phyloP scores from a whole-genome alignment of 2,113 vertebrate species.

The Galemys pyrenaicus region DNA sequence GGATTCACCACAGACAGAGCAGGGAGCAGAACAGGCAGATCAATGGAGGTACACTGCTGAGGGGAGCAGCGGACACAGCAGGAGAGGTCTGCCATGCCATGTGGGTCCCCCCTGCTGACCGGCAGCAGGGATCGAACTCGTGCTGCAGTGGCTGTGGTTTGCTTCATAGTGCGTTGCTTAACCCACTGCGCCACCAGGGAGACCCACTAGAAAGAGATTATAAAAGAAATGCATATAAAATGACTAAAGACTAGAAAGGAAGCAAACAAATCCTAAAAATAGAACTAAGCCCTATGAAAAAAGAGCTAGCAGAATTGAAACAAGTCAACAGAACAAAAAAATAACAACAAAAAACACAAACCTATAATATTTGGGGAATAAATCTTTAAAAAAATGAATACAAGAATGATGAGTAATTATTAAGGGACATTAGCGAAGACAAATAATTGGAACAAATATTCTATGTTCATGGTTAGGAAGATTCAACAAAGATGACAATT shows the following conservation, averaged over 20 bases:
- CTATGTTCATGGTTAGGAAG: neutral
- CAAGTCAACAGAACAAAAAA: neutral
- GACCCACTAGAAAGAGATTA: conserved; percentile 38
- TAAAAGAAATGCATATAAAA: conserved; percentile 23
- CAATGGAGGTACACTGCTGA: too few relatives aligned
- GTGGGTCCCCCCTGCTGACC: too few relatives aligned
- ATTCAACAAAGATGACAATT: neutral
- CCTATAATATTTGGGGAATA: neutral
- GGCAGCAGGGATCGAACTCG: too few relatives aligned
- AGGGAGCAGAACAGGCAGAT: too few relatives aligned
- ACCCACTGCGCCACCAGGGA: too few relatives aligned
- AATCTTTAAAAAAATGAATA: neutral
- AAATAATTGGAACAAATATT: conserved; percentile 34
- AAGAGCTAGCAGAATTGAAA: neutral
- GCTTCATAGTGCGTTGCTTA: too few relatives aligned
- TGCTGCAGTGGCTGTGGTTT: too few relatives aligned
- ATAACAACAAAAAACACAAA: neutral
- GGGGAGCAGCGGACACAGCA: too few relatives aligned
- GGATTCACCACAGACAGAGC: too few relatives aligned
- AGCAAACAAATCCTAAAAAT: conserved; percentile 27
- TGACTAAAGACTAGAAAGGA: conserved; percentile 37
- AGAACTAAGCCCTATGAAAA: neutral
- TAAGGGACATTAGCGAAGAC: neutral
- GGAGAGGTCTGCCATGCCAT: too few relatives aligned
- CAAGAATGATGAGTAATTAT: neutral